Evolutionary conservation across 2,113 vertebrate species (phyloP).

Genomic region (Charadrius vociferus): DNA sequence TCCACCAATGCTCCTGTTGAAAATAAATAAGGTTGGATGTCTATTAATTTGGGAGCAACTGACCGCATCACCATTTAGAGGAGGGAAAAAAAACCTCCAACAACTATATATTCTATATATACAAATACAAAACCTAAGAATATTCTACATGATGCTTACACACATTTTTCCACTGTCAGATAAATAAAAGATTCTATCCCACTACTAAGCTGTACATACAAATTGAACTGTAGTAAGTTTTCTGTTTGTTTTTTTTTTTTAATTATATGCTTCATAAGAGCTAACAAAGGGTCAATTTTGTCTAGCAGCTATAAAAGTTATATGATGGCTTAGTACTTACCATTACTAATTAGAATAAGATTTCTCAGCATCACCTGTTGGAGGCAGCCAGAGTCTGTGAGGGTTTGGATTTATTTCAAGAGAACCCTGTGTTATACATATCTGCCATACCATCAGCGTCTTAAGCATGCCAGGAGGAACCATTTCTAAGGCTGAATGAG

Average conservation of each 20-base stretch:
- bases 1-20: constrained; percentile 91
- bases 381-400: not conserved
- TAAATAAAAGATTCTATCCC: not conserved
- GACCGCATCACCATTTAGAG: not conserved
- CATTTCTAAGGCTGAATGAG: not conserved
- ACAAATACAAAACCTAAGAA: not conserved
- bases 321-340: not conserved
- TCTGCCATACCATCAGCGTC: not conserved
- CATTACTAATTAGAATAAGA: not conserved
- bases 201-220: not conserved
- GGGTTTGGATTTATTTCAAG: not conserved
- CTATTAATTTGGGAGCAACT: not conserved
- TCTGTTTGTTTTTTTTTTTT: not conserved
- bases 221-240: not conserved
- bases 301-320: not conserved
- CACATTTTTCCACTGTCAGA: not conserved
- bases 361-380: not conserved
- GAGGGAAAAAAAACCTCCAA: not conserved
- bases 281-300: not conserved
- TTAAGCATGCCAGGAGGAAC: not conserved
- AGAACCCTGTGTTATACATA: not conserved
- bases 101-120: too few relatives aligned
- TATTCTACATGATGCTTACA: not conserved
- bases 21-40: not conserved
- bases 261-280: not conserved